These are phyloP conservation scores for Zonitis immaculata DNA, from an alignment of 2,888 invertebrate genomes.

Conservation along the genomic window DNA sequence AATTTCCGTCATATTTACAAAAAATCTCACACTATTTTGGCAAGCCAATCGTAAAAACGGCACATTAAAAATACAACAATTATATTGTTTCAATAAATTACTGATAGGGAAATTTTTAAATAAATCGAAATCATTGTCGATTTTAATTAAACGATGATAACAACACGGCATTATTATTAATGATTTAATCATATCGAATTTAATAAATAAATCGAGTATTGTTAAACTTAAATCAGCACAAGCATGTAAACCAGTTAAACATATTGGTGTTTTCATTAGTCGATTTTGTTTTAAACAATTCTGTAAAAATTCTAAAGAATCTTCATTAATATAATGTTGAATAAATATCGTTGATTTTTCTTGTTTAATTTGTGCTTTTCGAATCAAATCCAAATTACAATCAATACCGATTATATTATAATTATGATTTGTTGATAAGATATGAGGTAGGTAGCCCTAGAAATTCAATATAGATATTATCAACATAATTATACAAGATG, in stretches of 20 bases:
- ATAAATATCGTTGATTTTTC: conserved; percentile 55
- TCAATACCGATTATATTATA: conserved; percentile 66
- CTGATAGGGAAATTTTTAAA: conserved; percentile 69
- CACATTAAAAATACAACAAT: conserved; percentile 51
- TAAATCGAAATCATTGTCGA: conserved; percentile 28
- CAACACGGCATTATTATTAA: conserved; percentile 73
- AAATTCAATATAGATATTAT: too few relatives aligned
- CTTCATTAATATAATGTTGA: conserved; percentile 53
- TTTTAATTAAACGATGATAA: conserved; percentile 61
- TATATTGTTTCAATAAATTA: conserved; percentile 46
- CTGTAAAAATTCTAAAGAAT: conserved; percentile 49
- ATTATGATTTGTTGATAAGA: conserved; percentile 56
- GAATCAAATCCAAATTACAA: conserved; percentile 54
- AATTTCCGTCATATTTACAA: conserved; percentile 49
- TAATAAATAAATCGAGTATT: conserved; percentile 61
- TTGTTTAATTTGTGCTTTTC: conserved; percentile 57
- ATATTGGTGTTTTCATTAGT: conserved; percentile 31
- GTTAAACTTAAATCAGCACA: conserved; percentile 72
- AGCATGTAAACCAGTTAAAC: conserved; percentile 66
- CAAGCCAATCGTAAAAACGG: conserved; percentile 70
- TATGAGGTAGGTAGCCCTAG: conserved; percentile 69
- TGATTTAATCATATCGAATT: conserved; percentile 53
- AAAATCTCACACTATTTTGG: conserved; percentile 59
- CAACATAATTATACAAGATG: too few relatives aligned
- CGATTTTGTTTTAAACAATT: conserved; percentile 11